Evolutionary conservation across 2,888 invertebrate species (phyloP), one percentile per base, ranked within the genome.

Genomic region (Agapostemon virescens): DNA sequence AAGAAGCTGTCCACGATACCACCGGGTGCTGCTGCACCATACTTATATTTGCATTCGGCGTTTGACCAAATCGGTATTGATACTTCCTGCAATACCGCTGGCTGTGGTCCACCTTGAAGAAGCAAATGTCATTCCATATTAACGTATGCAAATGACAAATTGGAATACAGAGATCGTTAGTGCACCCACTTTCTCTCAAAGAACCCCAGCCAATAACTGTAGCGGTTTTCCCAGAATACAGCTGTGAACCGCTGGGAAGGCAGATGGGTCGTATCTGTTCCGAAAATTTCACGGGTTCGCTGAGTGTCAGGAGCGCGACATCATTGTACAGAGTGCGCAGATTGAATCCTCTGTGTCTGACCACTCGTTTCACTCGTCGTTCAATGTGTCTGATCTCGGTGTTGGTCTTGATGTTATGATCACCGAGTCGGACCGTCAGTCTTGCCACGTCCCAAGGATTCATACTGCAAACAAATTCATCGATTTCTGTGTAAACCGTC

Each of bases 191-290:
- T 93, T 97, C 97, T 89, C 95, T 93, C 84, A 97, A 93, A 89
- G 97, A 97, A 67, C 97, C 98, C 98, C 98, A 98, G 61, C 98
- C 98, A 77, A 97, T 96, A 5, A 98, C 97, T 0, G 97, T 97
- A 1, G 95, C 97, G 17, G 95, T 94, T 84, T 95, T 94, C 2
- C 97, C 97, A 49, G 95, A 94, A 90, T 96, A 97, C 1, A 94
- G 94, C 69, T 94, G 93, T 11, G 94, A 93, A 20, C 95, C 94
- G 52, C 91, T 90, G 11, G 97, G 97, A 86, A 98, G 92, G 89
- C 98, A 98, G 78, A 98, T 95, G 0, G 97, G 96, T 79, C 96
- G 94, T 79, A 97, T 95, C 86, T 95, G 95, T 88, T 95, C 95
- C 2, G 95, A 94, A 91, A 96, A 97, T 58, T 94, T 93, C 4